Base-by-base conservation (phyloP, 2,113 vertebrate genomes). In the Mohoua ochrocephala region DNA sequence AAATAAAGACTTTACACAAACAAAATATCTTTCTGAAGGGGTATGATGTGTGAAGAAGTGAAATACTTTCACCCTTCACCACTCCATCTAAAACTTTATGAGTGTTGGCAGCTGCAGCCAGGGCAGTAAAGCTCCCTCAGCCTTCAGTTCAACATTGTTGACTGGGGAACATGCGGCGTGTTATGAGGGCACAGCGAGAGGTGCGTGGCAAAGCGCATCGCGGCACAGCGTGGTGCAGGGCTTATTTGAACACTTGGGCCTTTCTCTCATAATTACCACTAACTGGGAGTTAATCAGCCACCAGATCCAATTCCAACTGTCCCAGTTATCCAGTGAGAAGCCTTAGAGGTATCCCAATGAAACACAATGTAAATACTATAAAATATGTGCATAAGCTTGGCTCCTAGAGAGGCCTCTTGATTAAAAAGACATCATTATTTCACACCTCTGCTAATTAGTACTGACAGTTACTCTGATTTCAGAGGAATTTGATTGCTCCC, bases 371-470 rank as follows among this genome's bases (percentile, higher is more conserved):
- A 95, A 96, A 95, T 68, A 45, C 44, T 83, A 67, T 33, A 70
- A 93, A 96, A 81, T 86, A 86, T 37, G 31, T 64, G 47, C 54
- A 60, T 83, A 91, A 92, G n/a, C 41, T 83, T 60, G 68, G 44
- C 68, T 95, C 95, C 87, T 93, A 67, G 87, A 88, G 93, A 95
- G 90, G 35, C 59, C 47, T 94, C 91, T 94, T 94, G 79, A 96
- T 97, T 96, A 90, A 96, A 96, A 95, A 86, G 67, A 67, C 76
- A 77, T 94, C 41, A 84, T 94, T 93, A 91, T 93, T 88, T 93
- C 92, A 84, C 75, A 92, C 71, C n/a, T 96, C 75, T 91, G 15
- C 39, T 95, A 90, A 95, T 91, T 70, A 94, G 59, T 75, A 39
- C 67, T 77, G 94, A 77, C 74, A 59, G 47, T 52, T 44, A 20